A percentile compares a stretch with the other conserved stretches of the same genome.
Evolutionary conservation across 2,888 invertebrate genomes (phyloP).

Genomic region (Chrysomela aeneicollis): DNA sequence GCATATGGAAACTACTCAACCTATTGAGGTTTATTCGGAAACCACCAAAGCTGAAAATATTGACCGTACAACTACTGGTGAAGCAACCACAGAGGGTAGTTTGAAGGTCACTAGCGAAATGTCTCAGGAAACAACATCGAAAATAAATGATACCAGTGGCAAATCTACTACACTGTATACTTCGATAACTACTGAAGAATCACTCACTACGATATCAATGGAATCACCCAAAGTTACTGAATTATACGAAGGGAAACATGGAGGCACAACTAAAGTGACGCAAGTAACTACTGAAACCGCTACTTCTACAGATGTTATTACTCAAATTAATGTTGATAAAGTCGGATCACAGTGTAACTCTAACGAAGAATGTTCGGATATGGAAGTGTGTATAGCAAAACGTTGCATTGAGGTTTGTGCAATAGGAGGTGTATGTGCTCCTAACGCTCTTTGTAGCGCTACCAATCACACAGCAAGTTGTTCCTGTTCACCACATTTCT

Average conservation of each 20-base stretch:
- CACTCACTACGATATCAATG: background rate
- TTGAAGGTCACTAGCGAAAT: slow-evolving; percentile 8
- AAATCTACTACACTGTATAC: background rate
- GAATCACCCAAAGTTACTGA: background rate
- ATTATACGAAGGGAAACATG: slow-evolving; percentile 5
- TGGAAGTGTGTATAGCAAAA: slow-evolving; percentile 71
- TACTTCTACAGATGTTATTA: background rate
- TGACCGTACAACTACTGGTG: background rate
- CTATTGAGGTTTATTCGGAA: no score
- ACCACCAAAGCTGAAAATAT: no score
- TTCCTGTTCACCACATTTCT: slow-evolving; percentile 66
- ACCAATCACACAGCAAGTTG: slow-evolving; percentile 71
- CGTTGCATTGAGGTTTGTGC: slow-evolving; percentile 72
- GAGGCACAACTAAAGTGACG: slow-evolving; percentile 7
- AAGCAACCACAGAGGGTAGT: background rate
- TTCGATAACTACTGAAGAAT: background rate
- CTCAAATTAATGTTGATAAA: background rate
- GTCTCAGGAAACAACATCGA: slow-evolving; percentile 4
- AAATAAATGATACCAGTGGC: background rate
- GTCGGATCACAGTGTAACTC: slow-evolving; percentile 63
- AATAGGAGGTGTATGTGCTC: slow-evolving; percentile 64
- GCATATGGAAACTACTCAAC: no score
- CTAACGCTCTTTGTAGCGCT: slow-evolving; percentile 70
- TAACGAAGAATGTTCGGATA: slow-evolving; percentile 70
- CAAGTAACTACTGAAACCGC: slow-evolving; percentile 1